Evolutionary conservation across 2,113 vertebrate species (phyloP).

Genomic region (Nansenia antarctica): DNA sequence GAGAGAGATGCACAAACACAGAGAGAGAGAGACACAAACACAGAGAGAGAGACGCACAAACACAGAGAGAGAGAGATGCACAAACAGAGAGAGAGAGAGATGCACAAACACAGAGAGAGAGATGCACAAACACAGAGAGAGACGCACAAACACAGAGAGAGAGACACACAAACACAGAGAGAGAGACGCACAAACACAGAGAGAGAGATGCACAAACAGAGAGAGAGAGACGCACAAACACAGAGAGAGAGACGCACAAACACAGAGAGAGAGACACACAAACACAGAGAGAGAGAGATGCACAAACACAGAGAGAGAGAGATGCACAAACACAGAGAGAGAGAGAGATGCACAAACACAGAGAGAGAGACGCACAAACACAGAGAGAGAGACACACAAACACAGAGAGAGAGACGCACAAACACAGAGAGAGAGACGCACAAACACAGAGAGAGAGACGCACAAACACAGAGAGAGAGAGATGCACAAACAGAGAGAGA

Average conservation of each 20-base stretch:
- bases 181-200: slow-evolving; percentile 28
- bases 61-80: too few relatives aligned
- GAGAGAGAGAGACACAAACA: slow-evolving; percentile 31
- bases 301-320: not conserved
- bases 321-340: not conserved
- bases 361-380: slow-evolving; percentile 31
- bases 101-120: slow-evolving; percentile 6
- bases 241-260: too few relatives aligned
- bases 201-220: not conserved
- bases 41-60: not conserved
- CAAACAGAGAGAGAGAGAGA: slow-evolving; percentile 20
- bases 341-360: too few relatives aligned
- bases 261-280: slow-evolving; percentile 40
- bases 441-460: slow-evolving; percentile 42
- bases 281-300: not conserved
- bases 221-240: not conserved
- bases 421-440: too few relatives aligned
- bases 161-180: slow-evolving; percentile 38
- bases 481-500: not conserved
- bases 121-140: not conserved
- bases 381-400: not conserved
- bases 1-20: too few relatives aligned
- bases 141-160: not conserved
- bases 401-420: too few relatives aligned
- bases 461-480: not conserved